Evolutionary conservation across 2,888 invertebrate genomes (phyloP), one percentile per base, ranked within the genome.

Genomic region (Dyspetes luteomarginatus): DNA sequence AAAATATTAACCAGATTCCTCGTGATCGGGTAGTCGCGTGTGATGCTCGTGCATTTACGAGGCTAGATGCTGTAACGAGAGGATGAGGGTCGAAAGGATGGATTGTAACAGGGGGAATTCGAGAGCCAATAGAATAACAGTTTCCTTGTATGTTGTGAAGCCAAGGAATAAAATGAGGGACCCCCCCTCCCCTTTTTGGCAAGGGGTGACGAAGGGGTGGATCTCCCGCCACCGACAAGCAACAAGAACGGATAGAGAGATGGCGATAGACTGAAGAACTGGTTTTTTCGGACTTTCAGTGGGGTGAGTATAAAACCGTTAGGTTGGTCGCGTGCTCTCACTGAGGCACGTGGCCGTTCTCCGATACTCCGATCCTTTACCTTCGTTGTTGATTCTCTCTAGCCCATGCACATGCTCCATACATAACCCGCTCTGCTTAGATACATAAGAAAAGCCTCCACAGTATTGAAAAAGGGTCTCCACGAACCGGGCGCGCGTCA

Each of bases 281-380:
- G 90, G 89, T 90, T 89, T 89, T n/a, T 88, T 83, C 84, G 81
- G 71, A 73, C 78, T 60, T 73, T 58, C 48, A 84, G 88, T 88
- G 87, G 89, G 89, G 89, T 88, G 89, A 89, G 89, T 69, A 87
- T 86, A 88, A 91, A 91, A 91, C 91, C 91, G 91, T 91, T 91
- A 91, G 90, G 90, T 89, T 87, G 88, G 91, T 91, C 91, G 91
- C 91, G 91, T 91, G 91, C 91, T 89, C 86, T 82, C 79, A 83
- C 22, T 85, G 86, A 85, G 87, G 89, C 91, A 90, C 91, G 91
- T 90, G 91, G 88, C 90, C 85, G 84, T 88, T 88, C 86, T 84
- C 69, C 83, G 76, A 78, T 72, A 79, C 76, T 84, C 81, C 77
- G 83, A 79, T 72, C 69, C 83, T 84, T 58, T 69, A 55, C 36